These are phyloP conservation scores for Vanacampus margaritifer DNA, from an alignment of 2,113 vertebrate species.

Conservation along the genomic window DNA sequence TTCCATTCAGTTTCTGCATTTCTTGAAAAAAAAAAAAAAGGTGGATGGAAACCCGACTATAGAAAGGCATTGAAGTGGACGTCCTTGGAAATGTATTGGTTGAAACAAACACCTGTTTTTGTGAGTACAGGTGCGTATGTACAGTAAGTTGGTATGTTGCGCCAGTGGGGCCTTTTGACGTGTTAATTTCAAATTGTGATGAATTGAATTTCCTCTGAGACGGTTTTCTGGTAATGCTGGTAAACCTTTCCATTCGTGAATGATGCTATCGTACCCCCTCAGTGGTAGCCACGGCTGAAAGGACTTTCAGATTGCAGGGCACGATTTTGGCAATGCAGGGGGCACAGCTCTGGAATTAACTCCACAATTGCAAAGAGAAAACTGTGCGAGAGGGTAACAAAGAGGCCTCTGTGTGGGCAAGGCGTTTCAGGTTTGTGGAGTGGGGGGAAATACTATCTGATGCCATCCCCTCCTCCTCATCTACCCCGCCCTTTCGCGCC, in stretches of 20 bases:
- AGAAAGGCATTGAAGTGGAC: background rate
- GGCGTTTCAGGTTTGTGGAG: conserved; percentile 58
- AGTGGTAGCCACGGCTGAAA: conserved; percentile 35
- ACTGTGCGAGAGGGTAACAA: conserved; percentile 64
- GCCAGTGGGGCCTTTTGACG: conserved; percentile 4
- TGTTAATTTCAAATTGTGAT: conserved; percentile 4
- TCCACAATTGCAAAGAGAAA: conserved; percentile 67
- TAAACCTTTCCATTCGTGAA: conserved; percentile 5
- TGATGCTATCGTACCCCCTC: conserved; percentile 30
- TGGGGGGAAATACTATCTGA: conserved; percentile 68
- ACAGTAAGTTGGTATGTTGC: background rate
- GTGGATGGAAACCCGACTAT: too few relatives aligned
- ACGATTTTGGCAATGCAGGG: conserved; percentile 33
- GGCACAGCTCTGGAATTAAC: conserved; percentile 55
- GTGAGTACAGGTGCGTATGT: background rate
- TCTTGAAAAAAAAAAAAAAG: too few relatives aligned
- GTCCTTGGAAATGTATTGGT: too few relatives aligned
- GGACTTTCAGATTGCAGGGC: conserved; percentile 54
- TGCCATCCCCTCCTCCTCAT: conserved; percentile 35
- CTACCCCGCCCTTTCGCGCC: background rate
- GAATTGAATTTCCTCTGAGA: background rate
- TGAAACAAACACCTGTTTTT: background rate
- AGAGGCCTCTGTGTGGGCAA: conserved; percentile 68
- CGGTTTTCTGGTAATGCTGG: conserved; percentile 32
- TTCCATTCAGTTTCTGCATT: too few relatives aligned